These are phyloP conservation scores for Stenodera caucasica DNA, from an alignment of 2,888 invertebrate species.

Conservation along the genomic window DNA sequence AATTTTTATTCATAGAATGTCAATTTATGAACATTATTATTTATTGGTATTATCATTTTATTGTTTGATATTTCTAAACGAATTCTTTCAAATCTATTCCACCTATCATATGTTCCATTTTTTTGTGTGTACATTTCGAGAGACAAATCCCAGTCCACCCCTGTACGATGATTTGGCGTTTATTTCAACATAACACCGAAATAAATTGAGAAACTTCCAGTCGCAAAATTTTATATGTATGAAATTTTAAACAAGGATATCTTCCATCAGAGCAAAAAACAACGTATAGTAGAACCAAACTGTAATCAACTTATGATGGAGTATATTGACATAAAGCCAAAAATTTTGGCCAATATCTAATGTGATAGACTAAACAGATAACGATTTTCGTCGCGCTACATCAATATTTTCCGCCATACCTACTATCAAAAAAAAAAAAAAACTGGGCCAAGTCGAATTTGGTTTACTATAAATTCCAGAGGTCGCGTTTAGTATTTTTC, in stretches of 20 bases:
- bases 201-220: neutral
- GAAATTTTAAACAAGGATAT: neutral
- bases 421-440: too few relatives aligned
- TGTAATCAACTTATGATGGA: too few relatives aligned
- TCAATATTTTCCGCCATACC: too few relatives aligned
- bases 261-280: neutral
- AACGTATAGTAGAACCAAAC: neutral
- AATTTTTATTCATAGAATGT: neutral
- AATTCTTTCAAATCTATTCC: neutral
- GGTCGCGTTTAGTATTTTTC: too few relatives aligned
- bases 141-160: slow-evolving; percentile 1
- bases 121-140: neutral
- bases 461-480: too few relatives aligned
- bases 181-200: neutral
- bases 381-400: too few relatives aligned
- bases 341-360: too few relatives aligned
- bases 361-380: too few relatives aligned
- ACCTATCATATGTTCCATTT: neutral
- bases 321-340: too few relatives aligned
- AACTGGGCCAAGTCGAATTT: too few relatives aligned
- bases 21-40: neutral
- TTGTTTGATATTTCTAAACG: neutral
- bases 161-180: neutral
- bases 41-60: neutral
- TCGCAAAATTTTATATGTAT: neutral